phyloP scores from a whole-genome alignment of 2,113 vertebrate species.

The Cyanistes caeruleus region DNA sequence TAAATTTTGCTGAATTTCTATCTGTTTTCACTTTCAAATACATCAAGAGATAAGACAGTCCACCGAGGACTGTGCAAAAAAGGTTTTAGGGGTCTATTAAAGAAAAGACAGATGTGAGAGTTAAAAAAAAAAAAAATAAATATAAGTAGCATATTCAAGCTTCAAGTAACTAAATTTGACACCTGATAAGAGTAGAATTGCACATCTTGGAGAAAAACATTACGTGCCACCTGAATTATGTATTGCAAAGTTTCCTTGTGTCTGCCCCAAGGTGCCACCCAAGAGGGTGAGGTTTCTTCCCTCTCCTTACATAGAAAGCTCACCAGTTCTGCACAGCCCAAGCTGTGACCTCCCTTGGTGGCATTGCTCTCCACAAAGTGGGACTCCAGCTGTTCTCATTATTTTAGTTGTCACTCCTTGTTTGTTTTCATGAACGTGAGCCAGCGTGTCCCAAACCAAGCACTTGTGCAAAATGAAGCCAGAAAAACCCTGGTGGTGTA shows the following conservation, averaged over 20 bases:
- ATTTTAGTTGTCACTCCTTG: background rate
- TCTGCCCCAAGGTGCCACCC: background rate
- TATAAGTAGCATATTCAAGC: background rate
- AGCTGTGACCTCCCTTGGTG: constrained; percentile 71
- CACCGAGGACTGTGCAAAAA: background rate
- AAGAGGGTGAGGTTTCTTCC: background rate
- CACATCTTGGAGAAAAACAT: background rate
- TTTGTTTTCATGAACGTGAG: constrained; percentile 12
- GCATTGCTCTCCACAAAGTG: constrained; percentile 54
- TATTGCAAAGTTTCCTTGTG: background rate
- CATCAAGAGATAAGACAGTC: background rate
- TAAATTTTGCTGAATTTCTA: background rate
- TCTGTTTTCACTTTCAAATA: background rate
- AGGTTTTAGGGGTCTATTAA: background rate
- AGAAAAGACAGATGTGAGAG: background rate
- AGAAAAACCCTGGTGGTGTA: background rate
- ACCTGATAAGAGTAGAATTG: background rate
- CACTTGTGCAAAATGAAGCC: background rate
- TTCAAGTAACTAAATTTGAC: background rate
- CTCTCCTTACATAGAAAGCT: background rate
- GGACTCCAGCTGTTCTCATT: constrained; percentile 51
- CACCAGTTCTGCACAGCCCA: background rate
- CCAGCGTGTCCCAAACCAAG: background rate
- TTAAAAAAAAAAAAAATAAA: background rate
- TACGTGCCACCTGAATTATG: background rate